Base-by-base conservation (phyloP, 2,113 vertebrate species). In the Sander vitreus region DNA sequence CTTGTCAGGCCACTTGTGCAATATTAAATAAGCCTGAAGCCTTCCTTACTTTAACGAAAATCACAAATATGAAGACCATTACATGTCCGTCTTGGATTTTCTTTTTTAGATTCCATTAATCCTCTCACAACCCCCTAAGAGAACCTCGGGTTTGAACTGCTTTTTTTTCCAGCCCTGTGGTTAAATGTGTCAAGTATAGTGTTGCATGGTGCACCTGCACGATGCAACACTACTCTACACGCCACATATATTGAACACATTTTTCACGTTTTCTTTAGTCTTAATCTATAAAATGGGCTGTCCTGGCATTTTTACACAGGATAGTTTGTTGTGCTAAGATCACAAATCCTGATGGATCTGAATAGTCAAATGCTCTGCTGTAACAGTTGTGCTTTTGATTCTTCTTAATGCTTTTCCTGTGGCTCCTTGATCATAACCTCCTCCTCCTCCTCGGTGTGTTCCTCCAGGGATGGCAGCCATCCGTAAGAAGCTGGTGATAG, bases 401-500 rank as follows among this genome's bases (percentile, higher is more conserved):
- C 25, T 51, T 4, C 3, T 57, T 21, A 1, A 43, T 33, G 1
- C 25, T 36, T 36, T 58, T 66, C 36, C 12, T 16, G n/a, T 33
- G 13, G 2, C 45, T 66, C 39, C 14, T 51, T 57, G 53, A 64
- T 83, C 8, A 13, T 72, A 73, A 77, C 27, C 13, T 53, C 30
- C 15, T 33, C 57, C 33, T 73, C n/a, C 63, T 68, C 11, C 25
- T 73, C 3, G 4, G 23, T 21, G 54, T 89, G 43, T 69, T 59
- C 92, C 86, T 62, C 6, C 93, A 99, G 97, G 85, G 68, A 99
- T 99, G 98, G 98, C 98, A 93, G 98, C 98, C 90, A 99, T 99
- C 94, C 96, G 98, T 92, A 99, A 99, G 96, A 99, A 99, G 94
- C 94, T 99, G 94, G 98, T 99, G 88, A 99, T 99, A 83, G 98